Conservation (phyloP, 2,113 vertebrate genomes). For the Ctenomys sociabilis region DNA sequence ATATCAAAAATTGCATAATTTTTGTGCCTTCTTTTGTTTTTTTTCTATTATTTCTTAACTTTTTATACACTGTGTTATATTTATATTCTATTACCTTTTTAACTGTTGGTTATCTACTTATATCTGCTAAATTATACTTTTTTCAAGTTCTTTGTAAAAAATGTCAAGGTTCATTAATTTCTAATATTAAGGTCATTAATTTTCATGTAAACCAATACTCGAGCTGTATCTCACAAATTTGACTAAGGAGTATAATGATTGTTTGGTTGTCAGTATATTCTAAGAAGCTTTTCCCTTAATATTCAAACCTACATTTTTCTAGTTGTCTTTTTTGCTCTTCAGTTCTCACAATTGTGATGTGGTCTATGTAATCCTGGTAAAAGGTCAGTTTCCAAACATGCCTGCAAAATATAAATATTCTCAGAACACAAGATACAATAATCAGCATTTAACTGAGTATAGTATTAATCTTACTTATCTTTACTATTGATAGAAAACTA, state of each 20-base stretch:
- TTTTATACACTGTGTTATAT: neutral
- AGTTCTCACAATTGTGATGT: conserved; percentile 25
- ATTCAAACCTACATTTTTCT: conserved; percentile 27
- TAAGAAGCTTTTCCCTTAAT: conserved; percentile 1
- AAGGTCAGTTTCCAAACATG: conserved; percentile 26
- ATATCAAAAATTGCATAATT: conserved; percentile 39
- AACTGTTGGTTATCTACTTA: neutral
- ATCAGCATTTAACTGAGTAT: neutral
- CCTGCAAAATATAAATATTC: neutral
- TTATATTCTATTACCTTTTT: neutral
- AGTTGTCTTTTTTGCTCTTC: conserved; percentile 13
- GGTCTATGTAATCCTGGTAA: neutral
- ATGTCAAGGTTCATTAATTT: conserved; percentile 14
- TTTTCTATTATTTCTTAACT: neutral
- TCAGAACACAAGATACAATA: neutral
- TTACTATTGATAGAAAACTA: neutral
- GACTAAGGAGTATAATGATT: neutral
- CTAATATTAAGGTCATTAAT: conserved; percentile 17
- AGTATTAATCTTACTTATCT: conserved; percentile 17
- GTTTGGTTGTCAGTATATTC: conserved; percentile 31
- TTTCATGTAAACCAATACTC: conserved; percentile 12
- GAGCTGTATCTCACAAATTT: neutral
- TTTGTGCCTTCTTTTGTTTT: neutral
- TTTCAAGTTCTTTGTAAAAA: neutral
- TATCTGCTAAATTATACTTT: neutral